These are phyloP conservation scores for Spatula clypeata DNA, from an alignment of 2,797 vertebrate genomes.

Conservation along the genomic window DNA sequence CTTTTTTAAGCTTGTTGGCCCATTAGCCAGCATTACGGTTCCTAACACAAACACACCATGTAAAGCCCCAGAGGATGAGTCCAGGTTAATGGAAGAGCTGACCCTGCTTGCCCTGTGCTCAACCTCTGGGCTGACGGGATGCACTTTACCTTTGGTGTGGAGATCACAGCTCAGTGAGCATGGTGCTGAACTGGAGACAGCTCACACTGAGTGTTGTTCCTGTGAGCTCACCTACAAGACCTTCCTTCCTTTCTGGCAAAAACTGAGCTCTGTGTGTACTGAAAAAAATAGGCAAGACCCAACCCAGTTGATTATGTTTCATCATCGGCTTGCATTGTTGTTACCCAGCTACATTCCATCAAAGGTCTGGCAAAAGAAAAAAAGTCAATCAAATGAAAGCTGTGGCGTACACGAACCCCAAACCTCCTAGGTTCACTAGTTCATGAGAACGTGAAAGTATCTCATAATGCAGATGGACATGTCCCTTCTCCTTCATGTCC, in stretches of 20 bases:
- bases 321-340: background rate
- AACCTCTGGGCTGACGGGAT: background rate
- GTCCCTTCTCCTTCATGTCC: background rate
- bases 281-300: background rate
- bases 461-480: background rate
- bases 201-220: background rate
- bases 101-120: background rate
- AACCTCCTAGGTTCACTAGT: background rate
- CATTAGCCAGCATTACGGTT: fast-evolving
- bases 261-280: background rate
- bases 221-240: background rate
- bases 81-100: background rate
- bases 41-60: background rate
- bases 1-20: background rate
- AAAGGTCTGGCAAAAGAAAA: background rate
- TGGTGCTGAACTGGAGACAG: background rate
- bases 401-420: fast-evolving
- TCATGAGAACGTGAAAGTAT: background rate
- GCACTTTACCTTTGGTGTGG: background rate
- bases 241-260: conserved; percentile 12
- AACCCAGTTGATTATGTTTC: background rate
- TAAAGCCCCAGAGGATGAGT: background rate
- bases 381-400: background rate
- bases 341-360: background rate
- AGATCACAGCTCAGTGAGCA: background rate